These are phyloP conservation scores for Allacma fusca DNA, from an alignment of 2,888 invertebrate genomes.

Conservation along the genomic window DNA sequence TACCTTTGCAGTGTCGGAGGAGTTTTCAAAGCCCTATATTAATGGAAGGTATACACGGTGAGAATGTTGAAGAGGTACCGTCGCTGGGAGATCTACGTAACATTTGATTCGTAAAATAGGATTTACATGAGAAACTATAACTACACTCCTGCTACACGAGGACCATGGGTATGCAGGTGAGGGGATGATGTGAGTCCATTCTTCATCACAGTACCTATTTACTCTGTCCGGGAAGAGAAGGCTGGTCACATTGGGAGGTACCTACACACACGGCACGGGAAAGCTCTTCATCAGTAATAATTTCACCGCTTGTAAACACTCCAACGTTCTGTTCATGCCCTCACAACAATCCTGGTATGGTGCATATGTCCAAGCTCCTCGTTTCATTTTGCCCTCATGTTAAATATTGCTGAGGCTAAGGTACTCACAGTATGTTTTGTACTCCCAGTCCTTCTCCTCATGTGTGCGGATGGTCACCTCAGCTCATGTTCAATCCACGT, in stretches of 20 bases:
- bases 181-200: slow-evolving; percentile 2
- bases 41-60: too few relatives aligned
- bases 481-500: background rate
- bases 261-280: background rate
- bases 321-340: background rate
- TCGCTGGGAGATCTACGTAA: too few relatives aligned
- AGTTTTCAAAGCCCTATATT: too few relatives aligned
- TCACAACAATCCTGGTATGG: background rate
- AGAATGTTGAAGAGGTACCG: too few relatives aligned
- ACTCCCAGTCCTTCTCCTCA: background rate
- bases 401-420: background rate
- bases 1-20: too few relatives aligned
- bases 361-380: background rate
- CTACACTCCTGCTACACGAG: too few relatives aligned
- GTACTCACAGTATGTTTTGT: background rate
- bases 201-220: background rate
- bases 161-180: background rate
- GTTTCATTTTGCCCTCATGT: slow-evolving; percentile 5
- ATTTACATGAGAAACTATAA: background rate
- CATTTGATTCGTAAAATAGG: background rate
- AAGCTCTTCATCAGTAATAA: slow-evolving; percentile 10
- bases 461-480: slow-evolving; percentile 6
- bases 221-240: background rate
- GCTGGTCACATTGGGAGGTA: slow-evolving; percentile 2
- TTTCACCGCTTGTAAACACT: slow-evolving; percentile 1